Evolutionary conservation across 2,797 vertebrate genomes (phyloP).

Genomic region (Sebastiscus albofasciatus): DNA sequence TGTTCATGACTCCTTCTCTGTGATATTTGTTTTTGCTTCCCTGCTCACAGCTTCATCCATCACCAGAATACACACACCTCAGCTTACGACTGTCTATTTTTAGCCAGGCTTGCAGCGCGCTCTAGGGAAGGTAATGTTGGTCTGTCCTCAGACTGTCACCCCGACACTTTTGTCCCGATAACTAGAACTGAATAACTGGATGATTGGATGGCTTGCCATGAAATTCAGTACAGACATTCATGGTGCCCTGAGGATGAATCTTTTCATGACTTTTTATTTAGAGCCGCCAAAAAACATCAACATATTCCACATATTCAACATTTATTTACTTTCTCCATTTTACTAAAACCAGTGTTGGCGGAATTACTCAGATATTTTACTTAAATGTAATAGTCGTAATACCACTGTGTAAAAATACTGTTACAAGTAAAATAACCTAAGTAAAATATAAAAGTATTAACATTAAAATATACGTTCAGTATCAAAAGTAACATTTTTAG

Average conservation of each 20-base stretch:
- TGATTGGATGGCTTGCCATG: not conserved
- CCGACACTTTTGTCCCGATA: not conserved
- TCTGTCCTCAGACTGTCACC: too few relatives aligned
- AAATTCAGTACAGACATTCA: not conserved
- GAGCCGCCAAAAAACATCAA: not conserved
- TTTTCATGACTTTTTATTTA: not conserved
- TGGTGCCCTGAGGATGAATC: not conserved
- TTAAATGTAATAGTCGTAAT: too few relatives aligned
- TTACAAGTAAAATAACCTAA: too few relatives aligned
- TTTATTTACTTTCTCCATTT: not conserved
- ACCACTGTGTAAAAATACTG: too few relatives aligned
- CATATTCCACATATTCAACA: not conserved
- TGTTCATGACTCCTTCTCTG: conserved; percentile 32
- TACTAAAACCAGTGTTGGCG: not conserved
- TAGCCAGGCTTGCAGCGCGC: not conserved
- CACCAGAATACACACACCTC: conserved; percentile 38
- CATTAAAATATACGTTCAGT: too few relatives aligned
- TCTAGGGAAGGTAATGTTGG: not conserved
- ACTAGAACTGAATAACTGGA: not conserved
- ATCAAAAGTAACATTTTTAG: too few relatives aligned
- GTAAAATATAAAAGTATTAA: too few relatives aligned
- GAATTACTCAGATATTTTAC: not conserved
- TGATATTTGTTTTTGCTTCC: conserved; percentile 59
- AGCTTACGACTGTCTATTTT: conserved; percentile 31
- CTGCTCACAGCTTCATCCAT: conserved; percentile 45